Evolutionary conservation across 64 coral and sea anemone species (phyloP), one percentile per base, ranked within the genome.

Genomic region (Astreopora myriophthalma): DNA sequence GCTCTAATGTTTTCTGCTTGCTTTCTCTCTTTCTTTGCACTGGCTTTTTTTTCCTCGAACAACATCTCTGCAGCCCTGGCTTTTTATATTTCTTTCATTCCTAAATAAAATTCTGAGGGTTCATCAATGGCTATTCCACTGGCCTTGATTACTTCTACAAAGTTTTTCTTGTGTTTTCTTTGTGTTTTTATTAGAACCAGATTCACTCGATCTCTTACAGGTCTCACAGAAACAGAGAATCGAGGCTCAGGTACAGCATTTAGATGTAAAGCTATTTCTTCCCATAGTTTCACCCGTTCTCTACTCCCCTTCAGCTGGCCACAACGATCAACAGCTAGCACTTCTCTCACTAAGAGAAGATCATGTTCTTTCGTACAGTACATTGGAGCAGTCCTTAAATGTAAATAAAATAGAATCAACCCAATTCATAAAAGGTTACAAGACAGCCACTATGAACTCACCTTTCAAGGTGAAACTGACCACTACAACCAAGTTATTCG

Each of bases 1-100:
- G 38, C 38, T 32, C 66, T 70, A 31, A 73, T 87, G 22, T 87
- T 22, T 48, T 71, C 84, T 19, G 38, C 84, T 44, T 87, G 39
- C 64, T 65, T 87, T 72, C 49, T 87, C 84, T 73, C 64, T 72
- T 48, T 87, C 37, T 71, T 36, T 72, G n/a, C 17, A 24, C 19
- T 86, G 84, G 48, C 26, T 34, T 81, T 81, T 81, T n/a, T 20
- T 58, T 81, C 69, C 83, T 35, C 40, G 40, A 33, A 14, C 2
- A 32, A 48, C 38, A 81, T 25, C 20, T 58, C 77, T 85, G 11
- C 40, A 44, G 40, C 40, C 40, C 11, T 11, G 11, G 40, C 40
- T 44, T 44, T 44, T 44, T 44, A 62, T 11, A 8, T 44, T 3
- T 44, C 11, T n/a, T n/a, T n/a, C n/a, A n/a, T n/a, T n/a, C n/a